phyloP scores from a whole-genome alignment of 2,113 vertebrate species.

The Meleagris gallopavo region DNA sequence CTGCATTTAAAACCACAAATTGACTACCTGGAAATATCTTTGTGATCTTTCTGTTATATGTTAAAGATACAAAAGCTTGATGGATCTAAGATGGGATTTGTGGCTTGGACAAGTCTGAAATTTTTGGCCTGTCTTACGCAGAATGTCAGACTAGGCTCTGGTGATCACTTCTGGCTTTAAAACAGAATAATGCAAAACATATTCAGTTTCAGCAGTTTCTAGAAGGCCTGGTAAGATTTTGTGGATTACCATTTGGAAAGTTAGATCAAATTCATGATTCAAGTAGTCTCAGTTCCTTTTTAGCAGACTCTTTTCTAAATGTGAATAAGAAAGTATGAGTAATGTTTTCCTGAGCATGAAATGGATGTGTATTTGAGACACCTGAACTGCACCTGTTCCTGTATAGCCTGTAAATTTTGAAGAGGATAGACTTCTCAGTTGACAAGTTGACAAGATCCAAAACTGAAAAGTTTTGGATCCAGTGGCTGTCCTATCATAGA shows the following conservation, averaged over 20 bases:
- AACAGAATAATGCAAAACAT: constrained; percentile 63
- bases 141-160: constrained; percentile 43
- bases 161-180: constrained; percentile 46
- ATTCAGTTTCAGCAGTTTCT: constrained; percentile 60
- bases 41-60: constrained; percentile 42
- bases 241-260: constrained; percentile 38
- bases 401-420: not conserved
- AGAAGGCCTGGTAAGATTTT: constrained; percentile 58
- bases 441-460: too few species aligned
- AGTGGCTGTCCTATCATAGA: not conserved
- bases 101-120: constrained; percentile 56
- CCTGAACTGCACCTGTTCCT: not conserved
- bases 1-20: constrained; percentile 32
- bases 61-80: constrained; percentile 29
- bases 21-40: constrained; percentile 27
- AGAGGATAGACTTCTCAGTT: not conserved
- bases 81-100: constrained; percentile 45
- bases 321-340: not conserved
- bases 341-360: constrained; percentile 27
- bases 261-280: constrained; percentile 19
- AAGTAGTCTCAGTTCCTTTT: not conserved
- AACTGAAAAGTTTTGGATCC: not conserved
- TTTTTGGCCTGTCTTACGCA: constrained; percentile 47
- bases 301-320: not conserved
- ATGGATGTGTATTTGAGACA: not conserved